Evolutionary conservation across 2,888 invertebrate genomes (phyloP).

Genomic region (Leptinotarsa rubiginosa): DNA sequence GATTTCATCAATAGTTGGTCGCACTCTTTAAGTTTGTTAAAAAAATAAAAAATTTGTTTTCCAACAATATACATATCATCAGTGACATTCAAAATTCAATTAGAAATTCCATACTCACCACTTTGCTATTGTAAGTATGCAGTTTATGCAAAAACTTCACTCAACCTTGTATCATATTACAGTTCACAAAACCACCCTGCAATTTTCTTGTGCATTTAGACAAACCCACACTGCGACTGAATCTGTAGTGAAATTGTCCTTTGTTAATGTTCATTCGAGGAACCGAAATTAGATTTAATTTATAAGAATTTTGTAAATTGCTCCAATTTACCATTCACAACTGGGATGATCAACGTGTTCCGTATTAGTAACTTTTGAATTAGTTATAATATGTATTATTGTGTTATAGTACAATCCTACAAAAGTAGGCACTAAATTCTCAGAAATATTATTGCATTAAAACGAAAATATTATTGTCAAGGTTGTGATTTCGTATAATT

Average conservation of each 20-base stretch:
- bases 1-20: conserved; percentile 8
- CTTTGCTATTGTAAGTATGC: neutral
- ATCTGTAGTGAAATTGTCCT: conserved; percentile 31
- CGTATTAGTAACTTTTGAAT: neutral
- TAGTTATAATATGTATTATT: no score
- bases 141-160: conserved; percentile 23
- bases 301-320: conserved; percentile 8
- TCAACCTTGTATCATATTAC: conserved; percentile 39
- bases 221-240: conserved; percentile 31
- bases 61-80: neutral
- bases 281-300: conserved; percentile 29
- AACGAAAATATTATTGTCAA: no score
- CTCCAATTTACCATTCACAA: conserved; percentile 15
- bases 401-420: neutral
- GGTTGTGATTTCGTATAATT: no score
- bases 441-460: no score
- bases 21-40: no score
- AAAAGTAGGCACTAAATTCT: no score
- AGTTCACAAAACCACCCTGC: conserved; percentile 27
- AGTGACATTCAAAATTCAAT: neutral
- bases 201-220: conserved; percentile 28
- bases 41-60: conserved; percentile 4
- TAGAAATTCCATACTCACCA: neutral
- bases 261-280: conserved; percentile 35
- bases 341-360: neutral